A percentile compares a stretch with the other conserved stretches of the same genome.
Evolutionary conservation across 2,888 invertebrate species (phyloP).

Genomic region (Stramonita haemastoma): DNA sequence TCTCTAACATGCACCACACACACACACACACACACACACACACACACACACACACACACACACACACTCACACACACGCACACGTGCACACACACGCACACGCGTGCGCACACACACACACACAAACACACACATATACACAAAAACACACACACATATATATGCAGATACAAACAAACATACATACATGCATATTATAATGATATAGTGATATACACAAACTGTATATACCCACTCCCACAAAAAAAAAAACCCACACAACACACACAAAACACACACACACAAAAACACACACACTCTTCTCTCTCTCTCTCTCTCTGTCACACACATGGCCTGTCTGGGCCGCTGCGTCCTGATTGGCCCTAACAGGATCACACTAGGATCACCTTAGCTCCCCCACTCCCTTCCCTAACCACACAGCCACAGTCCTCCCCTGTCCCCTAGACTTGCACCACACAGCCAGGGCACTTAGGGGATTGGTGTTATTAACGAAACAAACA

Average conservation of each 20-base stretch:
- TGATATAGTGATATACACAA: too few species aligned
- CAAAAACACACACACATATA: too few species aligned
- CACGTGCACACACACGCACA: too few species aligned
- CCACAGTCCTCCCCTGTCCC: background rate
- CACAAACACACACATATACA: background rate
- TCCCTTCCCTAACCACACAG: background rate
- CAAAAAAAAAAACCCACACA: too few species aligned
- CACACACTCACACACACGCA: background rate
- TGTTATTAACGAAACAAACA: background rate
- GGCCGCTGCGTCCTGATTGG: background rate
- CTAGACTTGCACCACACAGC: background rate
- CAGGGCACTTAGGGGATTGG: background rate
- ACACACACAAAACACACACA: background rate
- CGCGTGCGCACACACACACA: background rate
- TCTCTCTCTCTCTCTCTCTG: too few species aligned
- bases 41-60: background rate
- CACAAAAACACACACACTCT: background rate
- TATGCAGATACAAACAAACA: too few species aligned
- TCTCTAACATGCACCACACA: background rate
- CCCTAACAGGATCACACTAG: conserved; percentile 22
- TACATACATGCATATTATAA: too few species aligned
- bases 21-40: background rate
- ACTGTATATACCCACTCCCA: background rate
- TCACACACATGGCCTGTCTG: background rate
- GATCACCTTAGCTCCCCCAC: background rate